Conservation (phyloP, 2,888 invertebrate genomes). For the Lordiphosa fenestrarum region DNA sequence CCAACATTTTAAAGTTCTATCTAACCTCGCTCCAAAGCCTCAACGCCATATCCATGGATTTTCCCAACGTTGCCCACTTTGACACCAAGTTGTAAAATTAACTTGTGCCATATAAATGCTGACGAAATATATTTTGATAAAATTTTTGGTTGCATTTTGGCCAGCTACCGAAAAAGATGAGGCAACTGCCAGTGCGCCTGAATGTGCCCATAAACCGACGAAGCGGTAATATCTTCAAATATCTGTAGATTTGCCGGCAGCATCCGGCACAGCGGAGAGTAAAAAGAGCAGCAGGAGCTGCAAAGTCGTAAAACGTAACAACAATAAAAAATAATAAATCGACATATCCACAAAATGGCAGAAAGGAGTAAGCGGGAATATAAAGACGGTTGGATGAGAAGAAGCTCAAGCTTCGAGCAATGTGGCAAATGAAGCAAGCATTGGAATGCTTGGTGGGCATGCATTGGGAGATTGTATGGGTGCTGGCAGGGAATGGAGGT, state of each 20-base stretch:
- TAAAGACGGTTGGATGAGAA: constrained; percentile 37
- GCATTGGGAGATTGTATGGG: constrained; percentile 4
- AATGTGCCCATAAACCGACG: constrained; percentile 35
- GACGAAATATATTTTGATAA: constrained; percentile 57
- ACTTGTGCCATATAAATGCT: constrained; percentile 47
- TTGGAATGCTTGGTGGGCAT: constrained; percentile 34
- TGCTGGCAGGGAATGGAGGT: not conserved
- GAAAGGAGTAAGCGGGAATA: constrained; percentile 33
- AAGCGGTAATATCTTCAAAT: constrained; percentile 52
- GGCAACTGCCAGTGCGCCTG: constrained; percentile 15
- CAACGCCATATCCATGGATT: no score
- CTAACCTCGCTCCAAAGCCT: no score
- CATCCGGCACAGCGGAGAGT: constrained; percentile 14
- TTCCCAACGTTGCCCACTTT: constrained; percentile 3
- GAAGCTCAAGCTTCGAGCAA: constrained; percentile 38
- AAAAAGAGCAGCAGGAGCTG: constrained; percentile 8
- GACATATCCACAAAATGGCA: constrained; percentile 72
- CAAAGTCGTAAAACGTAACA: constrained; percentile 69
- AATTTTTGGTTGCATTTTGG: constrained; percentile 27
- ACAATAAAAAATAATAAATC: constrained; percentile 74
- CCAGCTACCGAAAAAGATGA: constrained; percentile 28
- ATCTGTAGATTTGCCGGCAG: constrained; percentile 49
- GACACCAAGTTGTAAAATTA: constrained; percentile 50
- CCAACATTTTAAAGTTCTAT: no score
- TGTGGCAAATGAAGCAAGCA: constrained; percentile 55